Evolutionary conservation across 2,888 invertebrate genomes (phyloP), one percentile per base, ranked within the genome.

Genomic region (Tetropium fuscum): DNA sequence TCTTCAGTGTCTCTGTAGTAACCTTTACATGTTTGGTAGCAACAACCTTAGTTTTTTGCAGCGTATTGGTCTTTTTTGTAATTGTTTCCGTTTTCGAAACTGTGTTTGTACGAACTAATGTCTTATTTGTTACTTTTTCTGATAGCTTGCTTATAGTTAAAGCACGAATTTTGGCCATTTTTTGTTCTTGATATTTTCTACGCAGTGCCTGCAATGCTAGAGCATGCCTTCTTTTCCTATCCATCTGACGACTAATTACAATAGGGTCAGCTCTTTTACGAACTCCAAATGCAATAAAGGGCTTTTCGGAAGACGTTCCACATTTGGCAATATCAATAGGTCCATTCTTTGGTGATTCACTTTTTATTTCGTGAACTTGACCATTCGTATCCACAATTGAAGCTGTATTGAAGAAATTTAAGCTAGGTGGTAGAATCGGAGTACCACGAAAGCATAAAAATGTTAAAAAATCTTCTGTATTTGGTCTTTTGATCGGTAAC

Each of bases 401-500:
- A 4, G 84, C 81, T 43, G 80, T 75, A 74, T 88, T 85, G 77
- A 93, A 88, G 76, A 90, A 90, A 78, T 91, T 90, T 66, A 93
- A 81, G 68, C 86, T 88, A 1, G 90, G 86, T 16, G 93, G 92
- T 60, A 93, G 80, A 43, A 89, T 86, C 5, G 88, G 84, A 15
- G 92, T 91, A 27, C 93, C 91, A 79, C 94, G 86, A 74, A 92
- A 90, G 79, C 94, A 94, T 10, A 94, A 83, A 81, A 92, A 94
- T 45, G 93, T 93, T 38, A 94, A 80, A 76, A 94, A 94, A 79
- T 94, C 94, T 83, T 93, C 93, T 1, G 94, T 92, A 75, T 91
- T 91, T 16, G 93, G 92, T 71, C 91, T 84, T 75, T 88, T 88
- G 66, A 85, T 85, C 27, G 88, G 86, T 70, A 88, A 82, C 63